Evolutionary conservation across 2,113 vertebrate species (phyloP).

Genomic region (Etheostoma spectabile): DNA sequence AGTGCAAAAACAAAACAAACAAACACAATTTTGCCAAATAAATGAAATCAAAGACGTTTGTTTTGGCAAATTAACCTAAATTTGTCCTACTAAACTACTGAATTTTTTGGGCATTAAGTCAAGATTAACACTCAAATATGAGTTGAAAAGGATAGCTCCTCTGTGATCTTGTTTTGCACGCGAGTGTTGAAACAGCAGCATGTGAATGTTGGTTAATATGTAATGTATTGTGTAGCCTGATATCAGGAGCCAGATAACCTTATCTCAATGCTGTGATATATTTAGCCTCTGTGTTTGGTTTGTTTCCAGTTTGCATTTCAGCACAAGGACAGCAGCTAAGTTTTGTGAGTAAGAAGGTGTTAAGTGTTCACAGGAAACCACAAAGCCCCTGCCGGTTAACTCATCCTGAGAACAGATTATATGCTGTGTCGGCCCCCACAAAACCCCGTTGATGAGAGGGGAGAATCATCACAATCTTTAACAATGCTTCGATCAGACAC

Average conservation of each 20-base stretch:
- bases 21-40: neutral
- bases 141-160: conserved; percentile 8
- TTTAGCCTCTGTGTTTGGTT: conserved; percentile 56
- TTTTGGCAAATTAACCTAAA: neutral
- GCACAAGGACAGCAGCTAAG: conserved; percentile 41
- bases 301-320: conserved; percentile 56
- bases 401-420: conserved; percentile 59
- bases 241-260: conserved; percentile 68
- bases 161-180: conserved; percentile 3
- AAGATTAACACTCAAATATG: neutral
- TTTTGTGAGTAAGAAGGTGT: conserved; percentile 42
- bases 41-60: neutral
- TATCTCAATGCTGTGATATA: conserved; percentile 66
- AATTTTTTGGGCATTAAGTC: conserved; percentile 1
- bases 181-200: conserved; percentile 41
- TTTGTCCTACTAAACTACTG: neutral
- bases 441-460: conserved; percentile 64
- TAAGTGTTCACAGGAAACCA: conserved; percentile 22
- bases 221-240: conserved; percentile 65
- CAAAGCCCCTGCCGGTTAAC: conserved; percentile 37
- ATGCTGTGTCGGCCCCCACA: conserved; percentile 43
- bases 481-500: conserved; percentile 63
- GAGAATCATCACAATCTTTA: conserved; percentile 65
- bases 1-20: neutral
- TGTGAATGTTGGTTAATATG: conserved; percentile 76